A percentile compares a stretch with the other conserved stretches of the same genome.
Evolutionary conservation across 2,113 vertebrate species (phyloP).

Genomic region (Podocnemis expansa): DNA sequence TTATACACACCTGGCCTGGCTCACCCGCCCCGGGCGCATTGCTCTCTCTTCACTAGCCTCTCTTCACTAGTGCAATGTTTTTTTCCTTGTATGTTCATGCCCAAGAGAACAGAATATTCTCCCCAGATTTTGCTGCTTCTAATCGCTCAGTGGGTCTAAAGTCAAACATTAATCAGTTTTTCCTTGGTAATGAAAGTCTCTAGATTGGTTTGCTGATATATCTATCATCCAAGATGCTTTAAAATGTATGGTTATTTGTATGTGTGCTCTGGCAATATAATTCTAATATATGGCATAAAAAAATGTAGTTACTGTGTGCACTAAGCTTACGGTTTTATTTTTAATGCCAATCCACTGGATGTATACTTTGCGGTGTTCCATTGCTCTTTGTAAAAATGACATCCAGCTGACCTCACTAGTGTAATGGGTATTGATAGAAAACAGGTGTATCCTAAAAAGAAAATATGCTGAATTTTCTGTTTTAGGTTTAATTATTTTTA

Average conservation of each 20-base stretch:
- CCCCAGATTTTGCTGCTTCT: neutral
- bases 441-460: neutral
- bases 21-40: too few species aligned
- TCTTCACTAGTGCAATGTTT: neutral
- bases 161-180: neutral
- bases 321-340: neutral
- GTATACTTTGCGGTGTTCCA: neutral
- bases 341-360: neutral
- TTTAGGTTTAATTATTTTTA: neutral
- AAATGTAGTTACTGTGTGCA: neutral
- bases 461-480: neutral
- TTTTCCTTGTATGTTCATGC: neutral
- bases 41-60: neutral
- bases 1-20: too few species aligned
- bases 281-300: neutral
- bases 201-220: neutral
- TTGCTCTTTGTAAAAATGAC: neutral
- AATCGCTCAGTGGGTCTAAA: neutral
- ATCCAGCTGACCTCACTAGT: neutral
- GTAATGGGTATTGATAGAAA: neutral
- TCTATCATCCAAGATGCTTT: neutral
- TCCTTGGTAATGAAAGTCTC: neutral
- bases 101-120: neutral
- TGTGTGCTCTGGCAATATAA: neutral
- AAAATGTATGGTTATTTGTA: neutral